Evolutionary conservation across 2,888 invertebrate genomes (phyloP).

Genomic region (Anodontia alba): DNA sequence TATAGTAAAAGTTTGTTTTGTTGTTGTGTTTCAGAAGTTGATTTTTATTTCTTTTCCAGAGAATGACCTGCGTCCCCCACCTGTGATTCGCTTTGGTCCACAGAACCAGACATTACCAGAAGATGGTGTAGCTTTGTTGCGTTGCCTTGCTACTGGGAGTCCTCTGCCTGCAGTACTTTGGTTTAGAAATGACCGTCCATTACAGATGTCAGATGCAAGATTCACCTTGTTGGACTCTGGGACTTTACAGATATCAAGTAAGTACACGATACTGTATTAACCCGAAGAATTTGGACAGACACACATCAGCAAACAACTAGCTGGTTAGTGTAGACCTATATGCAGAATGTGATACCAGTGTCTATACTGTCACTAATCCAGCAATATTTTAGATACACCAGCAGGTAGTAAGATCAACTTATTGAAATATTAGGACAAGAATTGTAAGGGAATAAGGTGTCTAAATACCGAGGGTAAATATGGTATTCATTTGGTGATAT

Average conservation of each 20-base stretch:
- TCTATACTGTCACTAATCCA: too few relatives aligned
- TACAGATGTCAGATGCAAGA: constrained; percentile 85
- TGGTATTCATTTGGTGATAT: too few relatives aligned
- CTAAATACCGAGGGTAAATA: too few relatives aligned
- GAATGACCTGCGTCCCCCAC: constrained; percentile 87
- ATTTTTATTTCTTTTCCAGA: constrained; percentile 70
- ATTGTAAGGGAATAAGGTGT: too few relatives aligned
- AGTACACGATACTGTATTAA: constrained; percentile 16
- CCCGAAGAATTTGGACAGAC: neutral
- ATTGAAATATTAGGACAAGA: too few relatives aligned
- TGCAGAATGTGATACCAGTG: too few relatives aligned
- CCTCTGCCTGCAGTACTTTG: constrained; percentile 90
- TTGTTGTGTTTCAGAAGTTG: too few relatives aligned
- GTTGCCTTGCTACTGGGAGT: constrained; percentile 92
- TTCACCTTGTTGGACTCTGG: constrained; percentile 90
- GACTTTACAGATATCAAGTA: constrained; percentile 89
- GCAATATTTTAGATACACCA: too few relatives aligned
- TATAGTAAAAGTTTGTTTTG: too few relatives aligned
- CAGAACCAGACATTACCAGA: constrained; percentile 94
- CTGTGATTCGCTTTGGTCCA: constrained; percentile 94
- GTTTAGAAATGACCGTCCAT: constrained; percentile 89
- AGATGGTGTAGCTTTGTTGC: constrained; percentile 91
- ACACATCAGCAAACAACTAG: too few relatives aligned
- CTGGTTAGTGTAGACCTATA: too few relatives aligned
- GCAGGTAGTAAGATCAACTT: too few relatives aligned